These are phyloP conservation scores for Montifringilla adamsi DNA, from an alignment of 2,113 vertebrate genomes.

Conservation along the genomic window DNA sequence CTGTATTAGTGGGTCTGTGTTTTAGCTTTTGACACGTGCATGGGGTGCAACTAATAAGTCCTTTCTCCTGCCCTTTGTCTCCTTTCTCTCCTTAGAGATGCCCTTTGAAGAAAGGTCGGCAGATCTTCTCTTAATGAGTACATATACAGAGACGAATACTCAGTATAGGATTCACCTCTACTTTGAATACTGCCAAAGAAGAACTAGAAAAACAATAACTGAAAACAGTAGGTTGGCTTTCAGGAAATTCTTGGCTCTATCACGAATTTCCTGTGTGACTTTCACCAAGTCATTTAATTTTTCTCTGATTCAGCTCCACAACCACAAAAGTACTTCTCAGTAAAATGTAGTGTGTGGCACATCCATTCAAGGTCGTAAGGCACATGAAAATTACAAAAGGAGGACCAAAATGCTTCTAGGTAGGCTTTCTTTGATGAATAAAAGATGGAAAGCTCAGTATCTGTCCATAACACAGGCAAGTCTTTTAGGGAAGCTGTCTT, in stretches of 20 bases:
- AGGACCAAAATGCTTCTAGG: not conserved
- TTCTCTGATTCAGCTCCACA: not conserved
- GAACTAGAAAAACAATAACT: not conserved
- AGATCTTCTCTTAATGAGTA: not conserved
- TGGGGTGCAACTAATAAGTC: not conserved
- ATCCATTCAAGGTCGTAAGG: not conserved
- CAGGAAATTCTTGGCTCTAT: slow-evolving; percentile 40
- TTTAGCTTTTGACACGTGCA: not conserved
- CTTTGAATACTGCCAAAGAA: not conserved
- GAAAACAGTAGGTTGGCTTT: not conserved
- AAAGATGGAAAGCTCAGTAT: not conserved
- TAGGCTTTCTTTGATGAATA: not conserved
- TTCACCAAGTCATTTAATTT: slow-evolving; percentile 9
- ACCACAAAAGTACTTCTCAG: not conserved
- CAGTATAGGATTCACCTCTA: not conserved
- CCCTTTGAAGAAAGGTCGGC: not conserved
- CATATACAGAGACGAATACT: not conserved
- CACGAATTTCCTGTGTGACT: slow-evolving; percentile 29
- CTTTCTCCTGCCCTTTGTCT: slow-evolving; percentile 18
- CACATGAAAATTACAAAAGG: not conserved
- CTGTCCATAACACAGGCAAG: not conserved
- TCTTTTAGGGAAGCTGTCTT: not conserved
- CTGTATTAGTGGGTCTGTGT: not conserved
- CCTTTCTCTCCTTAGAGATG: not conserved
- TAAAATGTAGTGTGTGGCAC: not conserved